Evolutionary conservation across 2,113 vertebrate species (phyloP).

Genomic region (Holacanthus passer): DNA sequence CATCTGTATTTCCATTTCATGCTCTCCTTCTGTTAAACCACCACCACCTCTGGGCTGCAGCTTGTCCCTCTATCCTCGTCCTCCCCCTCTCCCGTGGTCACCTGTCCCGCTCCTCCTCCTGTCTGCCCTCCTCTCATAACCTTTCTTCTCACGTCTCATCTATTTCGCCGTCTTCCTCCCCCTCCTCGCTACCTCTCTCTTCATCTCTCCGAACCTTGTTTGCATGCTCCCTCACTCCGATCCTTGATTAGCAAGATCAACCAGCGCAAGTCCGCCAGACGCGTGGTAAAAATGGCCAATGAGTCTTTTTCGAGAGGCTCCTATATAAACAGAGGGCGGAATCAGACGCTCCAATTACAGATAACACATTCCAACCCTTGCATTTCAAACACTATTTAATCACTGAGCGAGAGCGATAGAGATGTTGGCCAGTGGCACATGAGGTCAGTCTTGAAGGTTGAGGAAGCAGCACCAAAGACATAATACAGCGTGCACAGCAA

Average conservation of each 20-base stretch:
- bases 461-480: not conserved
- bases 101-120: conserved; percentile 20
- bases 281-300: conserved; percentile 50
- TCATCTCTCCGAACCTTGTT: conserved; percentile 25
- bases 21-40: conserved; percentile 17
- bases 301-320: conserved; percentile 50
- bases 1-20: conserved; percentile 27
- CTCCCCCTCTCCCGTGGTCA: conserved; percentile 11
- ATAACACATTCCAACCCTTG: conserved; percentile 42
- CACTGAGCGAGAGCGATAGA: not conserved
- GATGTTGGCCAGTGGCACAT: conserved; percentile 16
- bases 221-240: conserved; percentile 40
- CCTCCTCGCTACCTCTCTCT: conserved; percentile 4
- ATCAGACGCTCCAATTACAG: conserved; percentile 55
- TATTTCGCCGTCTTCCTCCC: not conserved
- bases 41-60: conserved; percentile 12
- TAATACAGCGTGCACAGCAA: not conserved
- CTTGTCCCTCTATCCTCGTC: conserved; percentile 17
- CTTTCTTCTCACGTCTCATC: conserved; percentile 28
- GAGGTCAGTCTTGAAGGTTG: conserved; percentile 36
- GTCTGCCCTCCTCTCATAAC: conserved; percentile 13
- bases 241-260: conserved; percentile 55
- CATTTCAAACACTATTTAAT: conserved; percentile 54
- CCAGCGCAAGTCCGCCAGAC: conserved; percentile 43
- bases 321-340: conserved; percentile 42